These are phyloP conservation scores for Otolemur crassicaudatus DNA, from an alignment of 2,797 vertebrate species.

Conservation along the genomic window DNA sequence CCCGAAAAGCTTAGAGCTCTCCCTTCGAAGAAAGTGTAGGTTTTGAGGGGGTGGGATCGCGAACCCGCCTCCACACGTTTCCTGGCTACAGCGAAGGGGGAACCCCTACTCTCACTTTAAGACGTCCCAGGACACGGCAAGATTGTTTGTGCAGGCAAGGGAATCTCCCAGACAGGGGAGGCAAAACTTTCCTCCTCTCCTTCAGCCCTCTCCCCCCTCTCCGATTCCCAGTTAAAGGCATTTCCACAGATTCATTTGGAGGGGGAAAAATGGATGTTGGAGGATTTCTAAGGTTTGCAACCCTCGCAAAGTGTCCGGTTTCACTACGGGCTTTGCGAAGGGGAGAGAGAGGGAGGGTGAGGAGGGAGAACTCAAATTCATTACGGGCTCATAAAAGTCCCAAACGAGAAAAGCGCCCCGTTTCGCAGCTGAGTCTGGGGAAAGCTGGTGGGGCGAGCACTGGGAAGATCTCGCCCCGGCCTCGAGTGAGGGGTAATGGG, in stretches of 20 bases:
- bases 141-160: conserved; percentile 80
- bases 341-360: conserved; percentile 15
- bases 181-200: conserved; percentile 81
- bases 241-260: conserved; percentile 82
- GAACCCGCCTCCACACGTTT: conserved; percentile 62
- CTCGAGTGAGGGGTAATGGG: background rate
- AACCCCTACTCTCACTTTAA: conserved; percentile 85
- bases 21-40: conserved; percentile 62
- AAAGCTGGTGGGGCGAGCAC: background rate
- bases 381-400: conserved; percentile 80
- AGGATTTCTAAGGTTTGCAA: conserved; percentile 82
- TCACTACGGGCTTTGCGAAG: conserved; percentile 80
- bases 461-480: conserved; percentile 27
- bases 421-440: conserved; percentile 7
- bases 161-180: conserved; percentile 84
- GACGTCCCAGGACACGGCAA: conserved; percentile 83
- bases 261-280: conserved; percentile 78
- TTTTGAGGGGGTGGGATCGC: conserved; percentile 37
- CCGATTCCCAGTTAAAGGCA: conserved; percentile 70
- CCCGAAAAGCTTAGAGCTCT: background rate
- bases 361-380: conserved; percentile 78
- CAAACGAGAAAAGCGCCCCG: conserved; percentile 81
- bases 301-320: conserved; percentile 84
- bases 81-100: conserved; percentile 76
- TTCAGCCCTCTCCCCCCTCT: background rate